phyloP scores from a whole-genome alignment of 1,140 invertebrate species.

The Thalassaphorura encarpata region DNA sequence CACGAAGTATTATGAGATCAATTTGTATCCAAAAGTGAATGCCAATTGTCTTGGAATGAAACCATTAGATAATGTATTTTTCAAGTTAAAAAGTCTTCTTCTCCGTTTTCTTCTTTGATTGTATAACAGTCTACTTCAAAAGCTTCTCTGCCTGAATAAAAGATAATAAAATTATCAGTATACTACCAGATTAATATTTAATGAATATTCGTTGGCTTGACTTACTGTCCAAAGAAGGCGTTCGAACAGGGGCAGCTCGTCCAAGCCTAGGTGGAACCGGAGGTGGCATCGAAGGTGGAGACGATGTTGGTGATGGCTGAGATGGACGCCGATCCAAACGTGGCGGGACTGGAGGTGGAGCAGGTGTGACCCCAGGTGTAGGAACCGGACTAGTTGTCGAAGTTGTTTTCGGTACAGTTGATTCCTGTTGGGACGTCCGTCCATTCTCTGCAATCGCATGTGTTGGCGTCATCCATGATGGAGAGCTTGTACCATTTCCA shows the following conservation, averaged over 20 bases:
- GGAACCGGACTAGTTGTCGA: constrained; percentile 28
- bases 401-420: constrained; percentile 28
- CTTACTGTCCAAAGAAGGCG: constrained; percentile 31
- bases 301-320: constrained; percentile 27
- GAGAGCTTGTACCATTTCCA: too few species aligned
- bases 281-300: constrained; percentile 29
- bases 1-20: too few species aligned
- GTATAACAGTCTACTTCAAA: constrained; percentile 33
- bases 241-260: constrained; percentile 29
- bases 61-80: too few species aligned
- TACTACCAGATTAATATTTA: neutral
- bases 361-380: constrained; percentile 18
- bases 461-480: too few species aligned
- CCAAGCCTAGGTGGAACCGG: constrained; percentile 30
- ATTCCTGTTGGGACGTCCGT: too few species aligned
- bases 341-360: constrained; percentile 31
- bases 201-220: constrained; percentile 2
- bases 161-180: neutral
- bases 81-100: constrained; percentile 32
- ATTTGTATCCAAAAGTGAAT: too few species aligned
- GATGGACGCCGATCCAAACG: constrained; percentile 28
- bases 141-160: constrained; percentile 27
- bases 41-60: too few species aligned
- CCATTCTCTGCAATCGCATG: too few species aligned
- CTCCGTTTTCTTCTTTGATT: constrained; percentile 33